Conservation (phyloP, 2,113 vertebrate genomes). For the Sceloporus tristichus region DNA sequence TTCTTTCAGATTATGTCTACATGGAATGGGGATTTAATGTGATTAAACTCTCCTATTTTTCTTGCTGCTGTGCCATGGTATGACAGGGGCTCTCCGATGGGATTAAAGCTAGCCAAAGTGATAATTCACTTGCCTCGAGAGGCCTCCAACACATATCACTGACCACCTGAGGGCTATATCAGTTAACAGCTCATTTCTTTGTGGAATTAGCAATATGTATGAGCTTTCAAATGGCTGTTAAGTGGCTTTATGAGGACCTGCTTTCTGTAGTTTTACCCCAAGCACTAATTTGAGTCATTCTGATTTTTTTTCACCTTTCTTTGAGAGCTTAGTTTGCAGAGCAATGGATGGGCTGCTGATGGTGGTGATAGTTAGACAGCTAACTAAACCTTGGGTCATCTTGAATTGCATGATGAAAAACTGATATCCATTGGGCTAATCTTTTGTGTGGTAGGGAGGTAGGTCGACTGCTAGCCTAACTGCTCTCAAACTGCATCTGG, state of each 20-base stretch:
- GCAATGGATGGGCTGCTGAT: no score
- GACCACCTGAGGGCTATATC: conserved; percentile 59
- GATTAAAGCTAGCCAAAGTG: conserved; percentile 68
- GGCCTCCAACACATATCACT: conserved; percentile 63
- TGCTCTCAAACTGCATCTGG: no score
- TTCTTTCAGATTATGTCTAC: no score
- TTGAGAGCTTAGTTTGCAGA: no score
- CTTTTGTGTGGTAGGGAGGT: no score
- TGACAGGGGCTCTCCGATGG: conserved; percentile 25
- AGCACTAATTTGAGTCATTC: neutral
- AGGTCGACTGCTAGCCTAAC: no score
- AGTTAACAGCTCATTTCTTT: conserved; percentile 60
- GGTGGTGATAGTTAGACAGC: no score
- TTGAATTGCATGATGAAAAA: no score
- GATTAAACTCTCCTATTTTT: conserved; percentile 23
- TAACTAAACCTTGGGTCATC: no score
- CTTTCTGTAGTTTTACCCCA: conserved; percentile 42
- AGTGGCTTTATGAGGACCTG: conserved; percentile 4
- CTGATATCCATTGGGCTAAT: no score
- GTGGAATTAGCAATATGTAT: conserved; percentile 43
- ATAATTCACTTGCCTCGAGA: conserved; percentile 70
- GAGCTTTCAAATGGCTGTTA: neutral
- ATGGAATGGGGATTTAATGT: no score
- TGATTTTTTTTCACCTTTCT: neutral
- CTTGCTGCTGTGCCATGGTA: conserved; percentile 61